These are phyloP conservation scores for Maconellicoccus hirsutus DNA, from an alignment of 1,140 invertebrate genomes.

Conservation along the genomic window DNA sequence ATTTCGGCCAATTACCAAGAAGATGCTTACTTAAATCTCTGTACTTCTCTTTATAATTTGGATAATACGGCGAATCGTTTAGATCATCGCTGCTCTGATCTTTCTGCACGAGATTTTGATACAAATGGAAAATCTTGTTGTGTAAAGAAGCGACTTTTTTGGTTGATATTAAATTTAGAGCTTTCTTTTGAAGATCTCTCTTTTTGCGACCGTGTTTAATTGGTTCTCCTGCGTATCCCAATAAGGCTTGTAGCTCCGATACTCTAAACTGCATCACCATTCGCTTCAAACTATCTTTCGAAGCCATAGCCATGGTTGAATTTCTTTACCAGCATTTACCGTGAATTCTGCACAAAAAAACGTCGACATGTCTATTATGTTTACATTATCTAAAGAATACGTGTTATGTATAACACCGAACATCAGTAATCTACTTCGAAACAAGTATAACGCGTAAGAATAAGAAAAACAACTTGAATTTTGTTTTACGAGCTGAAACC, in stretches of 20 bases:
- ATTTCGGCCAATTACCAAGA: not conserved
- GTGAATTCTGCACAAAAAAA: too few species aligned
- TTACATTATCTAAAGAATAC: too few species aligned
- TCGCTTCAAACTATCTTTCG: not conserved
- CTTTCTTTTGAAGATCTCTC: slow-evolving; percentile 1
- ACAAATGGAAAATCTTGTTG: not conserved
- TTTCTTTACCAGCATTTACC: too few species aligned
- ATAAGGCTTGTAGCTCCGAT: not conserved
- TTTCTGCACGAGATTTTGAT: not conserved
- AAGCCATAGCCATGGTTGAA: not conserved
- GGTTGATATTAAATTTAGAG: not conserved
- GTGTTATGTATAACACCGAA: too few species aligned
- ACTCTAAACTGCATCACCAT: slow-evolving; percentile 9
- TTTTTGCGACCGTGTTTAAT: not conserved
- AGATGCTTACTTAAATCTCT: not conserved
- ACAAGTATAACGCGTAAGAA: too few species aligned
- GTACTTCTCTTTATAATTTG: not conserved
- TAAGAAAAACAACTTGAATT: too few species aligned
- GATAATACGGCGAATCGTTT: not conserved
- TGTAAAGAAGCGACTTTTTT: not conserved
- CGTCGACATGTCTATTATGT: too few species aligned
- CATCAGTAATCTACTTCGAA: too few species aligned
- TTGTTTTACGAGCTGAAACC: too few species aligned
- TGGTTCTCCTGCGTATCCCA: not conserved
- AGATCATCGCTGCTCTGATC: not conserved